Conservation (phyloP, 1,140 invertebrate genomes). For the Pseudomyrmex cubaensis region DNA sequence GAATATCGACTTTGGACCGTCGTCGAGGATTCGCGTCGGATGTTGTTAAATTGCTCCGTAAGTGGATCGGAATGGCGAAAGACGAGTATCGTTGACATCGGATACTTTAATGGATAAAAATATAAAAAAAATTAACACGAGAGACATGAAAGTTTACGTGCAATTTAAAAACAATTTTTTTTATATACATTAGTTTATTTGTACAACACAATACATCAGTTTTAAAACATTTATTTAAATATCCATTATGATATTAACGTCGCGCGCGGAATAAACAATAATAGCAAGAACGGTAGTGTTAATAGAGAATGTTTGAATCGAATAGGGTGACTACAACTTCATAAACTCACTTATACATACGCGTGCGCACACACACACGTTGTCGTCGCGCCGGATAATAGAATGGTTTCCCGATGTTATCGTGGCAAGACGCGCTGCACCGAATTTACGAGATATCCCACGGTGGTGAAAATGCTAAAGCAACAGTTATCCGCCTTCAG, state of each 20-base stretch:
- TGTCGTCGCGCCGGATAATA: slow-evolving; percentile 57
- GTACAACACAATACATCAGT: neutral
- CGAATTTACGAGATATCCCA: slow-evolving; percentile 72
- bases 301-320: slow-evolving; percentile 23
- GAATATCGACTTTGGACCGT: neutral
- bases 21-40: slow-evolving; percentile 1
- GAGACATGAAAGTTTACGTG: too few species aligned
- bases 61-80: neutral
- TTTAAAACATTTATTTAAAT: neutral
- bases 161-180: neutral
- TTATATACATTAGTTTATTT: too few species aligned
- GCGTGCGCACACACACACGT: neutral
- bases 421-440: slow-evolving; percentile 55
- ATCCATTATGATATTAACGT: neutral
- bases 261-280: neutral
- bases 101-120: too few species aligned
- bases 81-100: neutral
- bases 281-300: neutral
- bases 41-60: slow-evolving; percentile 24
- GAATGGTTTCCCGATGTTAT: slow-evolving; percentile 69
- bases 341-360: neutral
- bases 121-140: too few species aligned
- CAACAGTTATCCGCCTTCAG: slow-evolving; percentile 68
- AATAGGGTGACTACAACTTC: slow-evolving; percentile 1
- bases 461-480: slow-evolving; percentile 72